Conservation (phyloP, 2,888 invertebrate genomes). For the Trilocha varians region DNA sequence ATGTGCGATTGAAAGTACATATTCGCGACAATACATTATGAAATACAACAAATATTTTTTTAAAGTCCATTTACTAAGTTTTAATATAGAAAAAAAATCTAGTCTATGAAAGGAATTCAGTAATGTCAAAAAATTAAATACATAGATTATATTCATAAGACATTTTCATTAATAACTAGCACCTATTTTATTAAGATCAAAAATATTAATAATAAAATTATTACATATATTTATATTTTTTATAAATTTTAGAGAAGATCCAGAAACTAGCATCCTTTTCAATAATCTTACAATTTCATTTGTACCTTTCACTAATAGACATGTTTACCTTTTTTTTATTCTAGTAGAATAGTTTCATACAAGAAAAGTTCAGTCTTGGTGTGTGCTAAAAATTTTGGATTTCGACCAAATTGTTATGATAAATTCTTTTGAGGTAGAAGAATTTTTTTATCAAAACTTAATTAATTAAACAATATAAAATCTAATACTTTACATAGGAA, state of each 20-base stretch:
- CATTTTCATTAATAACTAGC: conserved; percentile 46
- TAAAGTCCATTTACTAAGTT: background rate
- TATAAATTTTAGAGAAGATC: no score
- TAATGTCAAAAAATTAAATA: background rate
- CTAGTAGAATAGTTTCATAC: no score
- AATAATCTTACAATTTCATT: conserved; percentile 27
- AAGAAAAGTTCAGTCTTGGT: background rate
- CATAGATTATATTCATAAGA: conserved; percentile 24
- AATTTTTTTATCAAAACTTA: background rate
- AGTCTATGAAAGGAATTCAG: background rate
- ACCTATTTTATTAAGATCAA: conserved; percentile 36
- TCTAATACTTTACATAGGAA: background rate
- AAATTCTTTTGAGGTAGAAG: background rate
- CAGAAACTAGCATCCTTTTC: no score
- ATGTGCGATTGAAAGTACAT: background rate
- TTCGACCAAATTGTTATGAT: background rate
- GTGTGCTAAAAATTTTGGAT: background rate
- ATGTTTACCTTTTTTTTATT: conserved; percentile 14
- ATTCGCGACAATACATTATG: background rate
- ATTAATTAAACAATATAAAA: background rate
- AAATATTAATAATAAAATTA: conserved; percentile 10
- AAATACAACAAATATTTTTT: background rate
- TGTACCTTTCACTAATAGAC: conserved; percentile 47
- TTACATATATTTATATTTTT: conserved; percentile 20
- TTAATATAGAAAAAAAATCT: background rate